Percentiles rank a stretch among this genome's conserved stretches.
Conservation (phyloP, 2,797 vertebrate species). For the Intellagama lesueurii region DNA sequence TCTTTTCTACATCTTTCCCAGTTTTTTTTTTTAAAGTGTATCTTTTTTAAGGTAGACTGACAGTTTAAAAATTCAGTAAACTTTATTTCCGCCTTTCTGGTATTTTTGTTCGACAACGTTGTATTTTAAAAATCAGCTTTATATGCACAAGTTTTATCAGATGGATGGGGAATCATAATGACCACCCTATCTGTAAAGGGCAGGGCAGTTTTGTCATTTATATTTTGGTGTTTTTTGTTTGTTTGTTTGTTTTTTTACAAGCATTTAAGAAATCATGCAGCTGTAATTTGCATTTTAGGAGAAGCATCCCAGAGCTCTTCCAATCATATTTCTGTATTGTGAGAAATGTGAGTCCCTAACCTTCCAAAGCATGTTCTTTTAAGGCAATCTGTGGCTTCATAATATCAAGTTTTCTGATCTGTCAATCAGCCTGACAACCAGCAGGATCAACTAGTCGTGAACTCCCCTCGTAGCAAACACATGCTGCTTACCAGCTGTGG, state of each 20-base stretch:
- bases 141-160: slow-evolving; percentile 36
- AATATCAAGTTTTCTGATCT: slow-evolving; percentile 78
- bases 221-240: background rate
- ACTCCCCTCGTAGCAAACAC: slow-evolving; percentile 82
- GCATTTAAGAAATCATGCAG: slow-evolving; percentile 28
- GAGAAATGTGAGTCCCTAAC: slow-evolving; percentile 6
- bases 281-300: slow-evolving; percentile 25
- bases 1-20: background rate
- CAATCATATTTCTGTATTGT: slow-evolving; percentile 3
- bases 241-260: slow-evolving; percentile 7
- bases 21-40: no score
- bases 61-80: slow-evolving; percentile 50
- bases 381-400: slow-evolving; percentile 54
- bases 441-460: slow-evolving; percentile 85
- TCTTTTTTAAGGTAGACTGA: background rate
- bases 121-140: slow-evolving; percentile 42
- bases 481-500: slow-evolving; percentile 87
- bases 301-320: background rate
- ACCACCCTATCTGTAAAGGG: slow-evolving; percentile 64
- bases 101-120: slow-evolving; percentile 45
- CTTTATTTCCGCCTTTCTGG: slow-evolving; percentile 48
- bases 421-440: slow-evolving; percentile 84
- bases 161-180: slow-evolving; percentile 24
- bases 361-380: slow-evolving; percentile 15
- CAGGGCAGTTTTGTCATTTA: slow-evolving; percentile 37